Conservation (phyloP, 2,797 vertebrate genomes). For the Cephalopachus bancanus region DNA sequence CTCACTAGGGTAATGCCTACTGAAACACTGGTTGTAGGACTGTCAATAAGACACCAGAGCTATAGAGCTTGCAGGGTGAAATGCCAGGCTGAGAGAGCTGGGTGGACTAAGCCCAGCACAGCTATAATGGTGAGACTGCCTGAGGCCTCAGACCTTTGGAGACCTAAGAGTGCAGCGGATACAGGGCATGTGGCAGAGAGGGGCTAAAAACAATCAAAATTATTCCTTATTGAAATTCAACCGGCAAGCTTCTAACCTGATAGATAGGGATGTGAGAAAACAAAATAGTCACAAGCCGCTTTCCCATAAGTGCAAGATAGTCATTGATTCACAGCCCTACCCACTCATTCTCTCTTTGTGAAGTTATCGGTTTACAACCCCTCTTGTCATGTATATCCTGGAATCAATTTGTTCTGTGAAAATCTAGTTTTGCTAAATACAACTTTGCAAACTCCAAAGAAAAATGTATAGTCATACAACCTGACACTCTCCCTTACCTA, state of each 20-base stretch:
- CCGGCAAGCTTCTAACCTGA: too few relatives aligned
- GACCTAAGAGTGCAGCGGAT: background rate
- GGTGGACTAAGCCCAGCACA: background rate
- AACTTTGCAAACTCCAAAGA: too few relatives aligned
- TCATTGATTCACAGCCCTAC: too few relatives aligned
- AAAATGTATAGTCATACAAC: too few relatives aligned
- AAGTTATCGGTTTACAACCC: too few relatives aligned
- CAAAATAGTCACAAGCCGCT: too few relatives aligned
- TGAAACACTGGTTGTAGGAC: background rate
- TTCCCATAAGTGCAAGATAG: too few relatives aligned
- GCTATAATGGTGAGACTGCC: background rate
- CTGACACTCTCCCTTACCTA: too few relatives aligned
- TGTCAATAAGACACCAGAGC: background rate
- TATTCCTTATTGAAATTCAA: background rate
- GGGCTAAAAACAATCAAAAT: background rate
- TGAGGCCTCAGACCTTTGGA: background rate
- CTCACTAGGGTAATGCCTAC: background rate
- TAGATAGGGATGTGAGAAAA: background rate
- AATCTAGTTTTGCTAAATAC: too few relatives aligned
- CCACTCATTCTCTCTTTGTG: too few relatives aligned
- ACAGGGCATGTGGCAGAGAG: background rate
- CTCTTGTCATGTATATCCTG: too few relatives aligned
- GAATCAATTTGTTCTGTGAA: too few relatives aligned
- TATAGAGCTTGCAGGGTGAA: background rate
- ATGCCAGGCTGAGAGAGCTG: background rate